Evolutionary conservation across 2,888 invertebrate species (phyloP).

Genomic region (Zeuzera pyrina): DNA sequence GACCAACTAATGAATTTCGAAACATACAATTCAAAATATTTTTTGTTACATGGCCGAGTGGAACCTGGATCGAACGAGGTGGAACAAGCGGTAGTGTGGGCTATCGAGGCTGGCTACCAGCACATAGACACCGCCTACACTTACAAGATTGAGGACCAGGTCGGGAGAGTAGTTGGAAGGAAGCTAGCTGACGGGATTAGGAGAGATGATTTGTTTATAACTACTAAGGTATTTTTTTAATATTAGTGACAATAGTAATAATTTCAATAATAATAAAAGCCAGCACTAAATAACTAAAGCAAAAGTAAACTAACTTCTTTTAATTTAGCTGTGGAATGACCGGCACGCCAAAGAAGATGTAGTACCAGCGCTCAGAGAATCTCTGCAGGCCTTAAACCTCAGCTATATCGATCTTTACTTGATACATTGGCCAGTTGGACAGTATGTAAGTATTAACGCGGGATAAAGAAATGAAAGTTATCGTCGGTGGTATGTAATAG

Average conservation of each 20-base stretch:
- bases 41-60: conserved; percentile 28
- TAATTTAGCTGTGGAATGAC: conserved; percentile 47
- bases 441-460: conserved; percentile 40
- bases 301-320: no score
- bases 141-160: conserved; percentile 70
- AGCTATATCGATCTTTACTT: conserved; percentile 72
- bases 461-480: no score
- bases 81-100: conserved; percentile 59
- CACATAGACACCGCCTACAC: conserved; percentile 76
- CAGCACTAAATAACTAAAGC: not conserved
- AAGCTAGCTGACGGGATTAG: conserved; percentile 52
- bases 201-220: conserved; percentile 70
- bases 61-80: conserved; percentile 33
- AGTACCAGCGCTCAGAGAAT: conserved; percentile 72
- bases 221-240: conserved; percentile 73
- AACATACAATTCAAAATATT: no score
- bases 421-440: conserved; percentile 85
- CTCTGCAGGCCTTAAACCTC: conserved; percentile 31
- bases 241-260: no score
- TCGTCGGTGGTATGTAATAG: no score
- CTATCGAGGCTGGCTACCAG: conserved; percentile 74
- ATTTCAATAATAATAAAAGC: no score
- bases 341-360: conserved; percentile 58
- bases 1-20: no score
- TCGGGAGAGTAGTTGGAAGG: conserved; percentile 57